Conservation (phyloP, 2,113 vertebrate species). For the Anser cygnoides region DNA sequence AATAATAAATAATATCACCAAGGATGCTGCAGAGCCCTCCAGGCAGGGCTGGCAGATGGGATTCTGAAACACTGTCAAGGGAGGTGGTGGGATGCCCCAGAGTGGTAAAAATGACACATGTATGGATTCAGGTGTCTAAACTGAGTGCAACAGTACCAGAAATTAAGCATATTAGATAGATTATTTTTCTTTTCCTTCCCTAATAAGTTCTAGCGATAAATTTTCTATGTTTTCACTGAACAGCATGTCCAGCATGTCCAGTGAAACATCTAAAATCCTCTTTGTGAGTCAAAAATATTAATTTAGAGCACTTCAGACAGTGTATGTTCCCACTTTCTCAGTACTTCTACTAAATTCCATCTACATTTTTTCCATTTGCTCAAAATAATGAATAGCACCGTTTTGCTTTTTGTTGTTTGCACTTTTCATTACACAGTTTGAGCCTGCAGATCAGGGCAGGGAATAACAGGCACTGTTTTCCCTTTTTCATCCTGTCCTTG, state of each 20-base stretch:
- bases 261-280: not conserved
- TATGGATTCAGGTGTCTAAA: not conserved
- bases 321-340: not conserved
- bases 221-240: not conserved
- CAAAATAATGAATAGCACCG: not conserved
- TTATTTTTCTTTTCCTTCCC: not conserved
- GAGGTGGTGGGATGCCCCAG: not conserved
- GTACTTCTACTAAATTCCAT: not conserved
- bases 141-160: not conserved
- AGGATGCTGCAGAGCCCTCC: not conserved
- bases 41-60: rapidly evolving
- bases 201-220: not conserved
- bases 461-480: not conserved
- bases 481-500: not conserved
- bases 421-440: not conserved
- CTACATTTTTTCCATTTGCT: not conserved
- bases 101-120: not conserved
- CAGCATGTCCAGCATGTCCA: not conserved
- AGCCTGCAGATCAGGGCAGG: not conserved
- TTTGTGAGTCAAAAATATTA: not conserved
- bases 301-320: not conserved
- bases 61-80: not conserved
- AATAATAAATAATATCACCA: not conserved
- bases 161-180: rapidly evolving
- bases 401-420: not conserved